Percentiles rank a stretch among this genome's conserved stretches.
Evolutionary conservation across 2,888 invertebrate genomes (phyloP).

Genomic region (Erpobdella octoculata): DNA sequence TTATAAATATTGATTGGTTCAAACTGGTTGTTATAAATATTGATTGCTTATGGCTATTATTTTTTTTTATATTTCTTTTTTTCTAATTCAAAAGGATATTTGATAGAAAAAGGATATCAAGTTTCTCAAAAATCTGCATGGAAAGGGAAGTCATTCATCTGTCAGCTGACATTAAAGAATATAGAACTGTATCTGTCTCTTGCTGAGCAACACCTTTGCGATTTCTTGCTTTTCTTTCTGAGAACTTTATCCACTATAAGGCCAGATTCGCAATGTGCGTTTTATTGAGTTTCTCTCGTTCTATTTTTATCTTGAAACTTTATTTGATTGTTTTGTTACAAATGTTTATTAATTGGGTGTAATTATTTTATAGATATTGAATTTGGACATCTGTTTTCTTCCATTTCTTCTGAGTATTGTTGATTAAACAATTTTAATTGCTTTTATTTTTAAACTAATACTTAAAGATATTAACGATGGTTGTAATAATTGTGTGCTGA

Average conservation of each 20-base stretch:
- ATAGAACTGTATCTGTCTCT: constrained; percentile 29
- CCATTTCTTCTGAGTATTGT: too few species aligned
- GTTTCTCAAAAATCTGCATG: not conserved
- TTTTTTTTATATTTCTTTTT: constrained; percentile 2
- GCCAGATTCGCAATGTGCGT: constrained; percentile 33
- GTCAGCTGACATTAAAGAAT: constrained; percentile 11
- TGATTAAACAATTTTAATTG: too few species aligned
- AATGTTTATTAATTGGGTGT: too few species aligned
- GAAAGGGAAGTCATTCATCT: constrained; percentile 21
- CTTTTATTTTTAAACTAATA: too few species aligned
- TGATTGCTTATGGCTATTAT: too few species aligned
- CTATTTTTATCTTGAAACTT: not conserved
- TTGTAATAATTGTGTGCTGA: too few species aligned
- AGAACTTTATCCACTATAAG: constrained; percentile 34
- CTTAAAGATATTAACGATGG: too few species aligned
- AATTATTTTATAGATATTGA: too few species aligned
- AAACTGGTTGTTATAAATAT: too few species aligned
- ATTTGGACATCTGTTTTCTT: too few species aligned
- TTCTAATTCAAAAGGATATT: not conserved
- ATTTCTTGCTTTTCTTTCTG: constrained; percentile 36
- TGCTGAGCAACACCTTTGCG: constrained; percentile 34
- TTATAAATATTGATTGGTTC: too few species aligned
- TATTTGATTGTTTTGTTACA: not conserved
- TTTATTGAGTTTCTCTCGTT: not conserved
- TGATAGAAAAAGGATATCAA: not conserved